Base-by-base conservation (phyloP, 2,888 invertebrate species). In the Xanthorhoe spadicearia region DNA sequence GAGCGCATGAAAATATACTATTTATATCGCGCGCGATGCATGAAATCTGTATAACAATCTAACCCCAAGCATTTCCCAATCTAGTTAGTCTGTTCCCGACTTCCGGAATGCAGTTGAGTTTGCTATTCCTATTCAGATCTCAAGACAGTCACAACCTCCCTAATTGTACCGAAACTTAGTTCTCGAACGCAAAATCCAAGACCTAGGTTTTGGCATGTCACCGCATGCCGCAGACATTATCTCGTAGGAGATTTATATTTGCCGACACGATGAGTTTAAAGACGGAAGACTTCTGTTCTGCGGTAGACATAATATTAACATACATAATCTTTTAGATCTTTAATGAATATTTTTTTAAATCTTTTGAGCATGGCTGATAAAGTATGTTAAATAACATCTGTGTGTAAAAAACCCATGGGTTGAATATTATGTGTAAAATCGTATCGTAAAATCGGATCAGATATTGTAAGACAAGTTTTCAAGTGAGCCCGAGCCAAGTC, bases 401-500 rank as follows among this genome's bases (percentile, higher is more conserved):
- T n/a, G n/a, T n/a, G n/a, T n/a, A n/a, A n/a, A n/a, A n/a, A n/a
- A n/a, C n/a, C n/a, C n/a, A n/a, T n/a, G n/a, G n/a, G n/a, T n/a
- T n/a, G n/a, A n/a, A 28, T 6, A 32, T 6, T 32, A 32, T 7
- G 32, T 32, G 2, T 28, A 5, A 28, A 32, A 32, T 32, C 32
- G 32, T 32, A 7, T 7, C 5, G 32, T 43, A 0, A 43, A 52
- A 4, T 70, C 71, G 74, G 65, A 73, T 74, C 70, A 68, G 66
- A 59, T 35, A 51, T 35, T 64, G 60, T 54, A 61, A 67, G 23
- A 3, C 4, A 13, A 18, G 15, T 46, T 19, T 19, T 53, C 48
- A 19, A 63, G 64, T 57, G 49, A 64, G 32, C 23, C 71, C 61
- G 63, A 74, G 75, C 74, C 74, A 78, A 78, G 70, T 76, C 75